Conservation (phyloP, 2,888 invertebrate species). For the Dichetophora obliterata region DNA sequence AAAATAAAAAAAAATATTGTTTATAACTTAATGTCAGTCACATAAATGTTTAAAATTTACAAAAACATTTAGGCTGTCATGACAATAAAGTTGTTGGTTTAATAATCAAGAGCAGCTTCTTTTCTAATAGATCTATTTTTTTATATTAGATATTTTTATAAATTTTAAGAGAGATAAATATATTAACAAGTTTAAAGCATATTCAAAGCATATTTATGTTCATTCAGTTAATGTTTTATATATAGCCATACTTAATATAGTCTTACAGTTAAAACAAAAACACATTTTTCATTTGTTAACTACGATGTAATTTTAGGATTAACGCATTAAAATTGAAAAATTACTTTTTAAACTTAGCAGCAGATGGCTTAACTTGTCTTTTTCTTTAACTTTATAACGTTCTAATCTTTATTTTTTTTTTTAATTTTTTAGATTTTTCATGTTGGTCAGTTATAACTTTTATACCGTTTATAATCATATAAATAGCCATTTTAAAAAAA, state of each 20-base stretch:
- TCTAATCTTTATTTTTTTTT: not conserved
- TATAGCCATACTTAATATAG: not conserved
- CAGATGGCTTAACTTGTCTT: not conserved
- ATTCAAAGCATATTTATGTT: slow-evolving; percentile 58
- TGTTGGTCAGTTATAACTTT: too few relatives aligned
- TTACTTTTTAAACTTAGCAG: not conserved
- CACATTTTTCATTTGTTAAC: slow-evolving; percentile 35
- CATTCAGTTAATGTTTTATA: slow-evolving; percentile 18
- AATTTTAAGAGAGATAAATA: slow-evolving; percentile 17
- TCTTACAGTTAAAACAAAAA: slow-evolving; percentile 40
- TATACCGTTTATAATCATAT: not conserved
- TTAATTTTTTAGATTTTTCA: not conserved
- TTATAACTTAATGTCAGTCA: too few relatives aligned
- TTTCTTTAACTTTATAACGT: not conserved
- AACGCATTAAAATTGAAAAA: not conserved
- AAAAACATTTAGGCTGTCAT: too few relatives aligned
- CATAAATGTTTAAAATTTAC: too few relatives aligned
- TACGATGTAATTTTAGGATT: not conserved
- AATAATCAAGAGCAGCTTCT: not conserved
- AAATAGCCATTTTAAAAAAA: not conserved
- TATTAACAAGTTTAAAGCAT: slow-evolving; percentile 57
- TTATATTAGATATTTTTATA: not conserved
- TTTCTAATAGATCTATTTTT: not conserved
- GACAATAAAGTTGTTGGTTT: too few relatives aligned
- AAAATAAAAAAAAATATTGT: not conserved